Conservation (phyloP, 2,888 invertebrate species). For the Hypercompe scribonia region DNA sequence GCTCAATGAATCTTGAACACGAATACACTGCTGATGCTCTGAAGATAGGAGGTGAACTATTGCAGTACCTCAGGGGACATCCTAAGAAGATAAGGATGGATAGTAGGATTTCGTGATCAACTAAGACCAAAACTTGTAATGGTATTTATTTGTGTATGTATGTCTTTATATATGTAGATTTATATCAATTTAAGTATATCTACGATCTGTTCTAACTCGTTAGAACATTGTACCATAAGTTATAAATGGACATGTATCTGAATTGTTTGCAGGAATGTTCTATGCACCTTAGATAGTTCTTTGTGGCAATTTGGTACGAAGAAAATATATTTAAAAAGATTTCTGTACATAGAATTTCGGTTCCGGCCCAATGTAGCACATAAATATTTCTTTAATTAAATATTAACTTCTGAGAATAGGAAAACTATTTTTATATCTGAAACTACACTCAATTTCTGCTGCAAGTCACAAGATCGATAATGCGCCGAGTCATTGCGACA, state of each 20-base stretch:
- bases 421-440: not conserved
- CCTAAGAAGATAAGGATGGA: no score
- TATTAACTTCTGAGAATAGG: not conserved
- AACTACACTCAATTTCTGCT: not conserved
- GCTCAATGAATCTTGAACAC: no score
- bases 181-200: no score
- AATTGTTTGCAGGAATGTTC: not conserved
- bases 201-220: no score
- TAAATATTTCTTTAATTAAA: not conserved
- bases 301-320: not conserved
- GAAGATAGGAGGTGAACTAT: no score
- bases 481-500: constrained; percentile 13
- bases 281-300: not conserved
- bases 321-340: not conserved
- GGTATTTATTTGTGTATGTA: no score
- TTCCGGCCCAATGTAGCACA: not conserved
- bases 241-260: not conserved
- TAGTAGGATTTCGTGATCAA: no score
- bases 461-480: constrained; percentile 17
- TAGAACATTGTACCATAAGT: not conserved
- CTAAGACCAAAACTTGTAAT: no score
- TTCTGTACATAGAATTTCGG: not conserved
- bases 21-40: no score
- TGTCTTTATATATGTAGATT: no score
- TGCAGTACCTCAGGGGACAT: no score